Evolutionary conservation across 2,888 invertebrate species (phyloP), one percentile per base, ranked within the genome.

Genomic region (Gymnoscelis rufifasciata): DNA sequence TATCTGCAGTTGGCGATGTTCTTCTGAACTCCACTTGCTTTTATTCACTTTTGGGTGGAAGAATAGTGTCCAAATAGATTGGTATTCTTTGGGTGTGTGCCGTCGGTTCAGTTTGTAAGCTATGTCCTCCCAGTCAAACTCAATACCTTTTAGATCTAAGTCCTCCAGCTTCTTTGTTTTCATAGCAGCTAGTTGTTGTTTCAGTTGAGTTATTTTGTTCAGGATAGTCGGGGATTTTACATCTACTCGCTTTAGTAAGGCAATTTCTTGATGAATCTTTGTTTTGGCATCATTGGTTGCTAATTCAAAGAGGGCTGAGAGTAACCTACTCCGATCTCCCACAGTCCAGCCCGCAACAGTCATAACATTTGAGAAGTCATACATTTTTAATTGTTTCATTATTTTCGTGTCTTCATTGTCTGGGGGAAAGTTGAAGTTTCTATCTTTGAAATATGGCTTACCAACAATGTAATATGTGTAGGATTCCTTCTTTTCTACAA

Each of bases 21-120:
- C 87, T 38, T 29, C 11, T 52, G 66, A 71, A 5, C 55, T 62
- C 88, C 87, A 88, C 29, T 43, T 52, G 12, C 43, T 64, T 65
- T 64, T 93, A 53, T 91, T 93, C 10, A 94, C 87, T 10, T 86
- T 72, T 0, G 94, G 94, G 68, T 93, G 92, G 36, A 94, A 69
- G 62, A 91, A 93, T 13, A 92, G 83, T 47, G 91, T 90, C 95
- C 95, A 95, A 66, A 94, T 90, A 0, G 92, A 88, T 58, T 89
- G 78, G 65, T 93, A 94, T 64, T 93, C 93, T 7, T 83, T 77
- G 0, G 90, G 76, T 0, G 89, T 87, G 61, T 93, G 93, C n/a
- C 90, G 88, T 26, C 82, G 72, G 51, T 88, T 84, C 3, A 90
- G 52, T 14, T 66, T 66, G 4, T 72, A 73, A 0, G 91, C 74